These are phyloP conservation scores for Pimpla rufipes DNA, from an alignment of 2,888 invertebrate species.

Conservation along the genomic window DNA sequence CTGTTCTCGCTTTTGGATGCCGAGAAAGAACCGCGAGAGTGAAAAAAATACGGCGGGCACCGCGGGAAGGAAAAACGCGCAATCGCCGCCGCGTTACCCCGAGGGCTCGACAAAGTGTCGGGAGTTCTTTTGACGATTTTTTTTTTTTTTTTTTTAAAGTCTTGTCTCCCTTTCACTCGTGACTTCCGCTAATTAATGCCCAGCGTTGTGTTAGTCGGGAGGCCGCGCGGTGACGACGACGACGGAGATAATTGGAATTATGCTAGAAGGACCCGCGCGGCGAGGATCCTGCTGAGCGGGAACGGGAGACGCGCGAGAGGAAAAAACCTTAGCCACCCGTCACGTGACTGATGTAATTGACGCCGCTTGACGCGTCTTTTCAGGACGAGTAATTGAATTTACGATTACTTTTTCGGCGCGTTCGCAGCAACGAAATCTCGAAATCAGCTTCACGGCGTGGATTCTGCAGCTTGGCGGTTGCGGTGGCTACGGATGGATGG, in stretches of 20 bases:
- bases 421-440: background rate
- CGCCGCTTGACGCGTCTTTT: constrained; percentile 65
- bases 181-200: constrained; percentile 82
- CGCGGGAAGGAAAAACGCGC: constrained; percentile 61
- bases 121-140: constrained; percentile 72
- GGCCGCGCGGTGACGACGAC: constrained; percentile 68
- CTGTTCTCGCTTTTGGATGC: constrained; percentile 74
- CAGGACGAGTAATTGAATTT: constrained; percentile 81
- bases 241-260: constrained; percentile 84
- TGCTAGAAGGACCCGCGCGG: constrained; percentile 79
- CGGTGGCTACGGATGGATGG: background rate
- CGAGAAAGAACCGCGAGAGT: constrained; percentile 65
- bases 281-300: constrained; percentile 70
- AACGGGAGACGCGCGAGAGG: constrained; percentile 46
- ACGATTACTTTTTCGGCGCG: constrained; percentile 70
- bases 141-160: constrained; percentile 63
- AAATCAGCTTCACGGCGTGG: no score
- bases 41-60: constrained; percentile 48
- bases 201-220: constrained; percentile 43
- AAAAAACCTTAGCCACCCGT: constrained; percentile 7
- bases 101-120: constrained; percentile 76
- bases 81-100: constrained; percentile 65
- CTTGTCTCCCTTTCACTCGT: constrained; percentile 63
- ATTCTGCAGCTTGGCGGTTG: background rate
- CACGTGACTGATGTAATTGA: constrained; percentile 83